Evolutionary conservation across 2,888 invertebrate species (phyloP), one percentile per base, ranked within the genome.

Genomic region (Clivina fossor): DNA sequence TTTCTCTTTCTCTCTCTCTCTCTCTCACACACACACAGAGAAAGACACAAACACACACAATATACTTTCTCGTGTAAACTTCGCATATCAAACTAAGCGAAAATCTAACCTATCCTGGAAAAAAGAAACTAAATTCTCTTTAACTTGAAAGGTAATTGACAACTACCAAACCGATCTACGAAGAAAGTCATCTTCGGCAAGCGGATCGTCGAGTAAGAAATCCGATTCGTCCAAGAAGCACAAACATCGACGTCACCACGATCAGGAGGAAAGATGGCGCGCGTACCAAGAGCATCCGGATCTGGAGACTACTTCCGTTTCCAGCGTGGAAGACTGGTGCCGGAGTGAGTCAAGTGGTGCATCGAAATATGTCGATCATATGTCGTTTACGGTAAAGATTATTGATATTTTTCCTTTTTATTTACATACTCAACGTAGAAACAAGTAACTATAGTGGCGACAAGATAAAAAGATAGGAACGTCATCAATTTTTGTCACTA

Each of bases 141-240:
- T 43, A 26, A 9, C 26, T 24, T 43, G 22, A 16, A 9, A 55
- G 55, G 55, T 55, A 15, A 82, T 85, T 63, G 82, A 81, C 66
- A 79, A 79, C 60, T 83, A 80, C 67, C 85, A 85, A 73, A 78
- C 78, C 48, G 80, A 81, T 66, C 74, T 74, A 59, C 76, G 77
- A 13, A 78, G 71, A 57, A n/a, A n/a, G n/a, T 64, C 69, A 13
- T 69, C 70, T 4, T 69, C 68, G 5, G 62, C 67, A n/a, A 71
- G 72, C 57, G 62, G 65, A 11, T 69, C 67, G 13, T 69, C 67
- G 13, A 72, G 71, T 62, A 62, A 66, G 40, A 57, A 63, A 60
- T 72, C 66, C 3, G 62, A 58, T 60, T 69, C 71, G 43, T 67
- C 67, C 26, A 63, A 62, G 62, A 65, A 60, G 62, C 70, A 51